These are phyloP conservation scores for Tachysurus fulvidraco DNA, from an alignment of 2,113 vertebrate species.

Conservation along the genomic window DNA sequence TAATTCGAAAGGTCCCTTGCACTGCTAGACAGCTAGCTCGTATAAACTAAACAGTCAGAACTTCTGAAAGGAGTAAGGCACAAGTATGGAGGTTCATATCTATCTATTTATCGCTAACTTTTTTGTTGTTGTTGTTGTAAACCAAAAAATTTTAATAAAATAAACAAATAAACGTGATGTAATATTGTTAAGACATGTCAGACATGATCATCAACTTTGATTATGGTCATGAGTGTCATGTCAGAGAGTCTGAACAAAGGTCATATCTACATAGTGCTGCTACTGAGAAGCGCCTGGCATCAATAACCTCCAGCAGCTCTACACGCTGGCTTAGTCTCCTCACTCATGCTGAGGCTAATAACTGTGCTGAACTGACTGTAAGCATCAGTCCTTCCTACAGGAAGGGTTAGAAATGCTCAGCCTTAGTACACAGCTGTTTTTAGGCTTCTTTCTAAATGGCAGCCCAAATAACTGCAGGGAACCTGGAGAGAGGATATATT, in stretches of 20 bases:
- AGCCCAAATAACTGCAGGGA: conserved; percentile 13
- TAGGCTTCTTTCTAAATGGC: neutral
- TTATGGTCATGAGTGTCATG: neutral
- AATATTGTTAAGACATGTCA: neutral
- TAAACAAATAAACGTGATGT: neutral
- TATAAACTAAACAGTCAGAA: neutral
- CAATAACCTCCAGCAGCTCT: conserved; percentile 31
- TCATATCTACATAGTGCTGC: conserved; percentile 29
- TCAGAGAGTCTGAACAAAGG: conserved; percentile 24
- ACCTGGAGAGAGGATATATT: neutral
- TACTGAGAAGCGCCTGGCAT: conserved; percentile 24
- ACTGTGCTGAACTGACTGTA: conserved; percentile 26
- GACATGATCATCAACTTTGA: neutral
- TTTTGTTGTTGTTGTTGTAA: neutral
- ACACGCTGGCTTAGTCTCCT: neutral
- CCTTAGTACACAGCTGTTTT: conserved; percentile 19
- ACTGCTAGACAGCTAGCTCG: neutral
- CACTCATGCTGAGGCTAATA: conserved; percentile 6
- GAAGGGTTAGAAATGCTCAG: neutral
- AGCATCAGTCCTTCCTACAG: conserved; percentile 20
- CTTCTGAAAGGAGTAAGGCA: neutral
- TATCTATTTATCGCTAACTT: neutral
- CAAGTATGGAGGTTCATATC: neutral
- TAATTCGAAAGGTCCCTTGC: neutral
- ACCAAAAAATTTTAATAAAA: too few relatives aligned